Evolutionary conservation across 2,113 vertebrate genomes (phyloP).

Genomic region (Gyps fulvus): DNA sequence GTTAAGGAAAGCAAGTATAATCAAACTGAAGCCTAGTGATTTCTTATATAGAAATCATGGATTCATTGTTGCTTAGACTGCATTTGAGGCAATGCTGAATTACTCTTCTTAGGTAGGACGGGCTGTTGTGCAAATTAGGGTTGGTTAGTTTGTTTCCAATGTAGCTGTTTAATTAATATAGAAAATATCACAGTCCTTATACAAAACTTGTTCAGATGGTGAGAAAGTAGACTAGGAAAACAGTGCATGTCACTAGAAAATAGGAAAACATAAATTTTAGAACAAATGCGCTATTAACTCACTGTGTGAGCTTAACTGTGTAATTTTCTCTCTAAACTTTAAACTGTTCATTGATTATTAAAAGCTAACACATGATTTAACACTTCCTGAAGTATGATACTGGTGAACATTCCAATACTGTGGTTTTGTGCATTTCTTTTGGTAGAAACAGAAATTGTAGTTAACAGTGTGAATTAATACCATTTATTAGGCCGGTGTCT

Average conservation of each 20-base stretch:
- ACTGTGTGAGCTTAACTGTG: not conserved
- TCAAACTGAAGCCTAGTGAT: not conserved
- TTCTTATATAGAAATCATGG: not conserved
- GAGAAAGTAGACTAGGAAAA: not conserved
- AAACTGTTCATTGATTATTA: not conserved
- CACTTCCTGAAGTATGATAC: not conserved
- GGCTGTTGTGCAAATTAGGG: not conserved
- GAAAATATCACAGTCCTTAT: not conserved
- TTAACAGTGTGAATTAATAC: not conserved
- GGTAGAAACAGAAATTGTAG: not conserved
- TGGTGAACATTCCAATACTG: not conserved
- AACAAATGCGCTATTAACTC: not conserved
- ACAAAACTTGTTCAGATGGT: not conserved
- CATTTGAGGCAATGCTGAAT: not conserved
- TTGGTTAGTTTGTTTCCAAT: not conserved
- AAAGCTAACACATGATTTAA: not conserved
- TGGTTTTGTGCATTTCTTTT: not conserved
- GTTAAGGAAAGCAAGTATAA: not conserved
- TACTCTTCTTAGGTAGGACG: not conserved
- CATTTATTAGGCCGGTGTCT: not conserved
- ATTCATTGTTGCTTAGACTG: not conserved
- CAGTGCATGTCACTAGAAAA: not conserved
- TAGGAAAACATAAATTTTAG: not conserved
- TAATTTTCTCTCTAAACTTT: not conserved
- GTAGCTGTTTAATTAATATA: not conserved